Evolutionary conservation across 2,888 invertebrate genomes (phyloP).

Genomic region (Eledona agricola): DNA sequence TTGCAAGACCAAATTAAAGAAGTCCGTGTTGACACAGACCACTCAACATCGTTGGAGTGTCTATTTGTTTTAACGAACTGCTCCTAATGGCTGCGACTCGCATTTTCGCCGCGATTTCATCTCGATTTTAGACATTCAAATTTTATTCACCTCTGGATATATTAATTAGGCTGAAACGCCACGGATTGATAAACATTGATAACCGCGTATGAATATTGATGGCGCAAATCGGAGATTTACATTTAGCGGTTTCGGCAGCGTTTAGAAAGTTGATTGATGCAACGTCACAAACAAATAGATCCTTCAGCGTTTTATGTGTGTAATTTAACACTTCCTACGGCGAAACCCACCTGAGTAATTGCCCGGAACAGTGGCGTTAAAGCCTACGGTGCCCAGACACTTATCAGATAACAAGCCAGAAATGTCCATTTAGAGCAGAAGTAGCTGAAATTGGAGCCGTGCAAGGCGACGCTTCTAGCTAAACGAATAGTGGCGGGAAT

Average conservation of each 20-base stretch:
- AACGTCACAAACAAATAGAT: constrained; percentile 39
- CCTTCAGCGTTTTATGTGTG: constrained; percentile 40
- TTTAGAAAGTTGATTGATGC: constrained; percentile 47
- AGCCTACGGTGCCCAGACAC: constrained; percentile 4
- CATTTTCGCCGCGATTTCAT: constrained; percentile 7
- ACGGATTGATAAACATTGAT: constrained; percentile 15
- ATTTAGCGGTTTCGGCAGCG: constrained; percentile 38
- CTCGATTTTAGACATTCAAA: constrained; percentile 10
- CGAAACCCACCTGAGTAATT: constrained; percentile 36
- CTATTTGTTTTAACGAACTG: constrained; percentile 26
- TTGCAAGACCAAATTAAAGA: constrained; percentile 13
- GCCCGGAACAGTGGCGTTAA: constrained; percentile 36
- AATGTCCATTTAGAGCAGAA: neutral
- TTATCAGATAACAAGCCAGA: constrained; percentile 13
- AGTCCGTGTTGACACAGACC: constrained; percentile 22
- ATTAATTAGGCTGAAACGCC: constrained; percentile 11
- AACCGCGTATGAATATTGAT: constrained; percentile 40
- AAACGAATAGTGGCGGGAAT: constrained; percentile 1
- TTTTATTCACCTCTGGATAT: constrained; percentile 15
- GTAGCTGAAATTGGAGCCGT: neutral
- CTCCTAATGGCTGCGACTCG: constrained; percentile 14
- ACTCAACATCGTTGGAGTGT: constrained; percentile 19
- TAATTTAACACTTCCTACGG: constrained; percentile 50
- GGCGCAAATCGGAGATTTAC: constrained; percentile 42
- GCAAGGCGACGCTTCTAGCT: neutral